Percentiles rank a stretch among this genome's conserved stretches.
Evolutionary conservation across 1,140 invertebrate species (phyloP).

Genomic region (Camponotus pennsylvanicus): DNA sequence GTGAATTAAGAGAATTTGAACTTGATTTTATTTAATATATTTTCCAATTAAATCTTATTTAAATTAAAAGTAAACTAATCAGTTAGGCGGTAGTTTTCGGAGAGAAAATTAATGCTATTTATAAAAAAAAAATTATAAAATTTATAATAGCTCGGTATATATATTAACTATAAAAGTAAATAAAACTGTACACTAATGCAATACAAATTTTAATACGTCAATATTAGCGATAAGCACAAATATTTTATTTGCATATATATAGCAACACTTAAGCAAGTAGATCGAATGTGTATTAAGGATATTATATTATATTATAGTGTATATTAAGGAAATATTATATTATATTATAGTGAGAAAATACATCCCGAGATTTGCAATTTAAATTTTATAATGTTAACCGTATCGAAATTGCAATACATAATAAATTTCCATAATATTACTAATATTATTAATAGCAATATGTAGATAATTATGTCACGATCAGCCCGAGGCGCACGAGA

Average conservation of each 20-base stretch:
- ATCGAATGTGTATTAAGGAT: no score
- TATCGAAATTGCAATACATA: not conserved
- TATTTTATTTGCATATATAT: no score
- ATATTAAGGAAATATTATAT: no score
- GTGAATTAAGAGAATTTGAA: not conserved
- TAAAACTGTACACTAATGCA: not conserved
- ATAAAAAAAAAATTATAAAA: not conserved
- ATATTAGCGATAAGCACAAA: no score
- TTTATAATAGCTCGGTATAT: not conserved
- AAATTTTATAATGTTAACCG: slow-evolving; percentile 15
- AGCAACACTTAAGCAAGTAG: no score
- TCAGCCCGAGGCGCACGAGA: not conserved
- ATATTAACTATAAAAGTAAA: not conserved
- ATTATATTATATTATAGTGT: no score
- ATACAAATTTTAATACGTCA: no score
- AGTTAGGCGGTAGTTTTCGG: no score
- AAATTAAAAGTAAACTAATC: no score
- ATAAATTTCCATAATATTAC: slow-evolving; percentile 10
- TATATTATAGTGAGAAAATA: not conserved
- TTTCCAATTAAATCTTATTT: no score
- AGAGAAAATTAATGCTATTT: not conserved
- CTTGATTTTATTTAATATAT: no score
- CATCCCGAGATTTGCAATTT: not conserved
- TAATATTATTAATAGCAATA: slow-evolving; percentile 8
- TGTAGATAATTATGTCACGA: not conserved